A percentile compares a stretch with the other conserved stretches of the same genome.
phyloP scores from a whole-genome alignment of 2,888 invertebrate species.

The Drosophila imparisetae region DNA sequence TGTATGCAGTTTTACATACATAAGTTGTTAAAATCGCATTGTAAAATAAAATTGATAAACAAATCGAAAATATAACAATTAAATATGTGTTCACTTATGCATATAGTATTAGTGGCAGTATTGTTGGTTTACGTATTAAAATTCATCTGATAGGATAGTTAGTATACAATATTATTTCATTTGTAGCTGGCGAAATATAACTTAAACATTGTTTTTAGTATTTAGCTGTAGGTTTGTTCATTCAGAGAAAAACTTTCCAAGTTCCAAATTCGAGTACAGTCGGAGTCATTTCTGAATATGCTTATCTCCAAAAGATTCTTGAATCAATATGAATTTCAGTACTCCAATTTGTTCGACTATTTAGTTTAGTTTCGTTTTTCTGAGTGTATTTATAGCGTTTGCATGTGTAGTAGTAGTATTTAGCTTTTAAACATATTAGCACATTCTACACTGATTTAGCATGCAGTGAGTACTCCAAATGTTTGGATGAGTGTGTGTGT shows the following conservation, averaged over 20 bases:
- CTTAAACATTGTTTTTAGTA: neutral
- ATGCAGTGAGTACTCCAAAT: neutral
- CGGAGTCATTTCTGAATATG: neutral
- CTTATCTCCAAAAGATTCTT: neutral
- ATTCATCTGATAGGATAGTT: conserved; percentile 24
- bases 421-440: conserved; percentile 8
- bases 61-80: conserved; percentile 6
- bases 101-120: conserved; percentile 9
- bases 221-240: neutral
- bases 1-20: conserved; percentile 10
- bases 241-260: neutral
- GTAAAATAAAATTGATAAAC: conserved; percentile 47
- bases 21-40: conserved; percentile 47
- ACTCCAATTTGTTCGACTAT: neutral
- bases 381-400: conserved; percentile 16
- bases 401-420: conserved; percentile 24
- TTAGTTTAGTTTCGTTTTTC: neutral
- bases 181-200: conserved; percentile 14
- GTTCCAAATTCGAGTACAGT: neutral
- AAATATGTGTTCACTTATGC: conserved; percentile 9
- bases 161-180: conserved; percentile 11
- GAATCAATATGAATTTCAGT: neutral
- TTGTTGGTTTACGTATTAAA: conserved; percentile 20
- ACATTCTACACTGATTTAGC: neutral
- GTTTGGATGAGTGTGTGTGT: neutral